These are phyloP conservation scores for Nezara viridula DNA, from an alignment of 2,888 invertebrate genomes.

Conservation along the genomic window DNA sequence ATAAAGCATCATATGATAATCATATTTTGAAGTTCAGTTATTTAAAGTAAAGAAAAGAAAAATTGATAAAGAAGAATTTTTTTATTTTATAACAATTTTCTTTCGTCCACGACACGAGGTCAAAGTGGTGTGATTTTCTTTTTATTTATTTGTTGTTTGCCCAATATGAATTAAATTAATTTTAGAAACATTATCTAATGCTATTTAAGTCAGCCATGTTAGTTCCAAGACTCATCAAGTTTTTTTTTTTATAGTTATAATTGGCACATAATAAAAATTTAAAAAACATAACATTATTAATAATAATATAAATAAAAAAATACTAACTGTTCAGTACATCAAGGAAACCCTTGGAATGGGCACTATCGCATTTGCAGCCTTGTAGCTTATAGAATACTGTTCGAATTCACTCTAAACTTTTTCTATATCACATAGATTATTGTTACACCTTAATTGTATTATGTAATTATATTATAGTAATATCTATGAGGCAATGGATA, in stretches of 20 bases:
- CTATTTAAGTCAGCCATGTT: neutral
- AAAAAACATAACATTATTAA: neutral
- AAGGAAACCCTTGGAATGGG: neutral
- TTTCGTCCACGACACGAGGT: too few relatives aligned
- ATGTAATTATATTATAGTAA: neutral
- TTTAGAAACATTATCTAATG: neutral
- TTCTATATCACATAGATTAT: conserved; percentile 49
- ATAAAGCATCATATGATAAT: too few relatives aligned
- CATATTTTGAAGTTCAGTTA: too few relatives aligned
- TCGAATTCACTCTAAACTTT: conserved; percentile 11
- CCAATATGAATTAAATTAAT: too few relatives aligned
- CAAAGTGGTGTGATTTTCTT: too few relatives aligned
- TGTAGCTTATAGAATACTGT: neutral
- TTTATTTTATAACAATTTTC: too few relatives aligned
- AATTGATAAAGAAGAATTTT: too few relatives aligned
- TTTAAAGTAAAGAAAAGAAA: too few relatives aligned
- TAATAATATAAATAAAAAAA: neutral
- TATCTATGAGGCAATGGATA: conserved; percentile 4
- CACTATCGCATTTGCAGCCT: conserved; percentile 4
- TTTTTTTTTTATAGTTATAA: neutral
- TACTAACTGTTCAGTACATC: neutral
- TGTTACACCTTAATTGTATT: conserved; percentile 28
- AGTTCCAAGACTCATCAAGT: neutral
- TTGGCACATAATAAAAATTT: neutral
- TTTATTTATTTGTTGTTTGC: too few relatives aligned